Evolutionary conservation across 2,113 vertebrate genomes (phyloP).

Genomic region (Solenodon paradoxus): DNA sequence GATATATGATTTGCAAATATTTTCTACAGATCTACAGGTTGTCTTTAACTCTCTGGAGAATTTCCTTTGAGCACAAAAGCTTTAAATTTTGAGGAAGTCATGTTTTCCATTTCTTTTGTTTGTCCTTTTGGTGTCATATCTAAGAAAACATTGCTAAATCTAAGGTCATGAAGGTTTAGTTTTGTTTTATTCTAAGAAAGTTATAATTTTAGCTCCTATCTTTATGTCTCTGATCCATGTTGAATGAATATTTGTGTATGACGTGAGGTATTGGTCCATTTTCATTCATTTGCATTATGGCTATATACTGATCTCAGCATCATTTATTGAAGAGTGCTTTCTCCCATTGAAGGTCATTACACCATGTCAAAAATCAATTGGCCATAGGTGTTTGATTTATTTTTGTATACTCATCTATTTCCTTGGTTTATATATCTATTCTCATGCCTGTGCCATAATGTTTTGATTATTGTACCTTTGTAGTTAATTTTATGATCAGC

Average conservation of each 20-base stretch:
- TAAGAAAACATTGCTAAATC: not conserved
- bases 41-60: not conserved
- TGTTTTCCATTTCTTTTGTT: not conserved
- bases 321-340: not conserved
- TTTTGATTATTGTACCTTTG: not conserved
- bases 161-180: not conserved
- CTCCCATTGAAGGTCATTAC: not conserved
- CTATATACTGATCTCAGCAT: not conserved
- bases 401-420: not conserved
- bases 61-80: not conserved
- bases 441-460: not conserved
- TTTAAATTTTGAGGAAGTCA: not conserved
- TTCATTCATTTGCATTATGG: not conserved
- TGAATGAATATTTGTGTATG: not conserved
- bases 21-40: not conserved
- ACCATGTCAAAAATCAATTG: not conserved
- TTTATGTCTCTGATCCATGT: not conserved
- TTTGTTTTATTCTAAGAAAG: not conserved
- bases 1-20: not conserved
- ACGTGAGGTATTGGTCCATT: not conserved
- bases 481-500: not conserved
- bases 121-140: not conserved
- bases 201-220: not conserved
- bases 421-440: not conserved
- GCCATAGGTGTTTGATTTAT: not conserved